A percentile compares a stretch with the other conserved stretches of the same genome.
These are phyloP conservation scores for Paedocypris sp. DNA, from an alignment of 2,113 vertebrate species.

Conservation along the genomic window DNA sequence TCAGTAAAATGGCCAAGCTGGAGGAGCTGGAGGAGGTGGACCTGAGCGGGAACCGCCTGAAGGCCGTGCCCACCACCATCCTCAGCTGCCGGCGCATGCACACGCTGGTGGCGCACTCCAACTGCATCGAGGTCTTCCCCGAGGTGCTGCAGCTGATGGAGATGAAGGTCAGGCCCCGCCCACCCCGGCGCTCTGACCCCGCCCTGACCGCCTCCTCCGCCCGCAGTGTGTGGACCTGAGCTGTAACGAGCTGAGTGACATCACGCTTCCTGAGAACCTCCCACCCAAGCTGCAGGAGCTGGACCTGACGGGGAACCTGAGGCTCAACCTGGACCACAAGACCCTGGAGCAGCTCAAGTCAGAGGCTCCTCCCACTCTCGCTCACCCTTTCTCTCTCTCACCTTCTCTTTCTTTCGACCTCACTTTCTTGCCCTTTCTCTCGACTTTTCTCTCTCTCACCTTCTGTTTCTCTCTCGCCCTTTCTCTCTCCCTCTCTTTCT, in stretches of 20 bases:
- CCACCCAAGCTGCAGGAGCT: constrained; percentile 92
- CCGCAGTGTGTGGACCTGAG: constrained; percentile 89
- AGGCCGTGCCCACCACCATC: constrained; percentile 93
- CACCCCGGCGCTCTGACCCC: too few species aligned
- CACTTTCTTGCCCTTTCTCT: too few species aligned
- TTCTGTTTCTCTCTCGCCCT: background rate
- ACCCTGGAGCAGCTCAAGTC: constrained; percentile 93
- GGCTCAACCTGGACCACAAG: constrained; percentile 85
- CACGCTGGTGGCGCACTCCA: constrained; percentile 90
- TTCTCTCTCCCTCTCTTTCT: background rate
- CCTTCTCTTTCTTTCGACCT: background rate
- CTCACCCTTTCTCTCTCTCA: background rate
- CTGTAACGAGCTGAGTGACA: constrained; percentile 89
- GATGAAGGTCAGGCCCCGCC: constrained; percentile 72
- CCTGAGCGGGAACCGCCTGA: constrained; percentile 91
- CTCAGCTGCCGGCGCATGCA: constrained; percentile 89
- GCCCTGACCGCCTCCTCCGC: too few species aligned
- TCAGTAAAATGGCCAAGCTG: constrained; percentile 98
- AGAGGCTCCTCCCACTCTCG: constrained; percentile 6
- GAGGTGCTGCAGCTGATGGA: constrained; percentile 96
- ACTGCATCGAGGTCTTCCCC: constrained; percentile 91
- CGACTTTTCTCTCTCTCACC: background rate
- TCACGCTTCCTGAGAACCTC: constrained; percentile 85
- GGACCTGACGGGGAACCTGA: constrained; percentile 91
- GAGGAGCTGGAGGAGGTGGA: constrained; percentile 95